Percentiles rank a stretch among this genome's conserved stretches.
Evolutionary conservation across 2,113 vertebrate species (phyloP).

Genomic region (Scomber scombrus): DNA sequence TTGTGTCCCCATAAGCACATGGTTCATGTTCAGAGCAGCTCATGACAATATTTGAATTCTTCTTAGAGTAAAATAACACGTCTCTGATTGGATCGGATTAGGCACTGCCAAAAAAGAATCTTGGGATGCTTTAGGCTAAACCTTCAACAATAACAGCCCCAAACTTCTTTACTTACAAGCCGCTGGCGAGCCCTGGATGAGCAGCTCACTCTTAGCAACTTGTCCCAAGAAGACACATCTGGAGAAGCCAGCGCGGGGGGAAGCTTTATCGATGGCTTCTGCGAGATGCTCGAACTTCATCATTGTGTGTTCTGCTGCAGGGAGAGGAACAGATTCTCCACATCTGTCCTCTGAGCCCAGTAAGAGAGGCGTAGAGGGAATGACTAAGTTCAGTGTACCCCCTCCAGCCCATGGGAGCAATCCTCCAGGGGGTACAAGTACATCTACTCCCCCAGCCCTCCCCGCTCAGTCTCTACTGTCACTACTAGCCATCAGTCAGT

Average conservation of each 20-base stretch:
- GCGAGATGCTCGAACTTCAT: neutral
- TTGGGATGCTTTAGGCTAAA: slow-evolving; percentile 60
- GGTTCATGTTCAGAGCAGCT: neutral
- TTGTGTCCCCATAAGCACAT: neutral
- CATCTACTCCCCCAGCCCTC: slow-evolving; percentile 14
- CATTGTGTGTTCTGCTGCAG: slow-evolving; percentile 33
- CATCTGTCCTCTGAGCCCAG: slow-evolving; percentile 29
- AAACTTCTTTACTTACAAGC: slow-evolving; percentile 49
- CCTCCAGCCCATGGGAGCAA: slow-evolving; percentile 27
- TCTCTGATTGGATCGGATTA: slow-evolving; percentile 7
- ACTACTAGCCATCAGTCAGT: slow-evolving; percentile 72
- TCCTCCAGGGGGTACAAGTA: slow-evolving; percentile 30
- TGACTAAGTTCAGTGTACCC: slow-evolving; percentile 24
- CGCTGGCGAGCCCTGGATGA: slow-evolving; percentile 37
- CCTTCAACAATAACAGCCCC: slow-evolving; percentile 58
- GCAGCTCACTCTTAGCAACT: slow-evolving; percentile 25
- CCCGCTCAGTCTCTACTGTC: slow-evolving; percentile 32
- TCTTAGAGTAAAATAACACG: neutral
- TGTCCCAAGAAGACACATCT: slow-evolving; percentile 22
- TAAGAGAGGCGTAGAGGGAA: slow-evolving; percentile 21
- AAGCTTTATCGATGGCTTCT: slow-evolving; percentile 24
- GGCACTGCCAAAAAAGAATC: slow-evolving; percentile 36
- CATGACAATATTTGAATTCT: neutral
- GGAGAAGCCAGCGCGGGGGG: slow-evolving; percentile 9
- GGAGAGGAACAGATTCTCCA: slow-evolving; percentile 8